These are phyloP conservation scores for Hydrozoanthus tunicans DNA, from an alignment of 64 coral and sea anemone species.

Conservation along the genomic window DNA sequence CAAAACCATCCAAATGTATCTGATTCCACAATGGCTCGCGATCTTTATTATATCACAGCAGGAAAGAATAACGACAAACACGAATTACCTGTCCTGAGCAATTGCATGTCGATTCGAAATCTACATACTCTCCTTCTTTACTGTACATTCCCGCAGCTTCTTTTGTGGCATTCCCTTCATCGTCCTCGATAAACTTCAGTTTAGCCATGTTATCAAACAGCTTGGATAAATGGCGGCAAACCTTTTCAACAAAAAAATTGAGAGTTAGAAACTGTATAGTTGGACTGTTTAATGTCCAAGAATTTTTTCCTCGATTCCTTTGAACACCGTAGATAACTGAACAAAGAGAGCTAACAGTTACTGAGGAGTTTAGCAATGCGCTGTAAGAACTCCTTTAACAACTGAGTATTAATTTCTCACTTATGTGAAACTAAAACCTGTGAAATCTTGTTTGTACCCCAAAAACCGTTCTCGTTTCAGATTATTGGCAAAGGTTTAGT, in stretches of 20 bases:
- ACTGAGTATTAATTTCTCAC: too few species aligned
- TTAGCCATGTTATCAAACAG: slow-evolving; percentile 98
- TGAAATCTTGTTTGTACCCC: too few species aligned
- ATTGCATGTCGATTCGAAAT: slow-evolving; percentile 80
- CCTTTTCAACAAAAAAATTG: slow-evolving; percentile 24
- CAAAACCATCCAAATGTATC: too few species aligned
- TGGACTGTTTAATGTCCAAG: not conserved
- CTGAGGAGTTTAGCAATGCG: too few species aligned
- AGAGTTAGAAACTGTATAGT: not conserved
- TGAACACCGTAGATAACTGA: not conserved
- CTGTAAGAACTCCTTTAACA: too few species aligned
- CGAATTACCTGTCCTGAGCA: slow-evolving; percentile 92
- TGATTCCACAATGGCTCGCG: too few species aligned
- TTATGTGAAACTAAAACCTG: too few species aligned
- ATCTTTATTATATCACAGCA: not conserved
- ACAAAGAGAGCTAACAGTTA: not conserved
- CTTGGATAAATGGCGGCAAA: slow-evolving; percentile 93
- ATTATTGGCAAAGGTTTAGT: too few species aligned
- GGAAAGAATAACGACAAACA: not conserved
- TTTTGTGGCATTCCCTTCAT: slow-evolving; percentile 83
- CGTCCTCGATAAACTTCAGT: slow-evolving; percentile 87
- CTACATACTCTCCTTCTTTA: slow-evolving; percentile 94
- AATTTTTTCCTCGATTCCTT: not conserved
- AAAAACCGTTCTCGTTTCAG: too few species aligned
- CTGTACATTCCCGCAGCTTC: slow-evolving; percentile 94